A percentile compares a stretch with the other conserved stretches of the same genome.
Evolutionary conservation across 30 jellyfish, hydroid and myxozoan genomes (phyloP).

Genomic region (Hydractinia symbiolongicarpus): DNA sequence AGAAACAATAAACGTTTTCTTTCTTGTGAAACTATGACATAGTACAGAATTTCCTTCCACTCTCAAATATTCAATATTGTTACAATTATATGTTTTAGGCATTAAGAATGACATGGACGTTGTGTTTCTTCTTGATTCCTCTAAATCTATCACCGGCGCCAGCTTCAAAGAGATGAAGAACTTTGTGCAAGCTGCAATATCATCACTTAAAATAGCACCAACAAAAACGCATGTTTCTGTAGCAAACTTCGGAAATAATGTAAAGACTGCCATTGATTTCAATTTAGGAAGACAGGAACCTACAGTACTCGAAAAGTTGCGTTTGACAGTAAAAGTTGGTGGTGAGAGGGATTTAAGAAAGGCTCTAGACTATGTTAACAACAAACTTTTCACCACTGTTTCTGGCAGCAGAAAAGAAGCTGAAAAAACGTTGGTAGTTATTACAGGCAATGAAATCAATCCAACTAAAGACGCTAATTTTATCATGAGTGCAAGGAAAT

Average conservation of each 20-base stretch:
- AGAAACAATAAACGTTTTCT: too few species aligned
- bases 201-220: not conserved
- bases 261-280: constrained; percentile 26
- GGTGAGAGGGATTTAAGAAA: constrained; percentile 57
- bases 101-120: constrained; percentile 18
- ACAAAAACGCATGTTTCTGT: constrained; percentile 46
- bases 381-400: constrained; percentile 15
- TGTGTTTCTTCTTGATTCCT: constrained; percentile 36
- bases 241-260: constrained; percentile 41
- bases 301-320: not conserved
- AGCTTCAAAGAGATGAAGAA: constrained; percentile 1
- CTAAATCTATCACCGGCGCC: not conserved
- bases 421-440: constrained; percentile 35
- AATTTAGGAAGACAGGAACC: not conserved
- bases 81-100: constrained; percentile 34
- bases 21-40: too few species aligned
- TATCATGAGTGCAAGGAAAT: constrained; percentile 29
- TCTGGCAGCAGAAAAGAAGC: constrained; percentile 15
- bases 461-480: constrained; percentile 36
- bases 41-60: too few species aligned
- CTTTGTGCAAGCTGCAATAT: not conserved
- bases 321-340: constrained; percentile 25
- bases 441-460: constrained; percentile 53
- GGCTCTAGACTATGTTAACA: constrained; percentile 28
- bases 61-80: not conserved